Evolutionary conservation across 2,113 vertebrate species (phyloP).

Genomic region (Sporophila hypoxantha): DNA sequence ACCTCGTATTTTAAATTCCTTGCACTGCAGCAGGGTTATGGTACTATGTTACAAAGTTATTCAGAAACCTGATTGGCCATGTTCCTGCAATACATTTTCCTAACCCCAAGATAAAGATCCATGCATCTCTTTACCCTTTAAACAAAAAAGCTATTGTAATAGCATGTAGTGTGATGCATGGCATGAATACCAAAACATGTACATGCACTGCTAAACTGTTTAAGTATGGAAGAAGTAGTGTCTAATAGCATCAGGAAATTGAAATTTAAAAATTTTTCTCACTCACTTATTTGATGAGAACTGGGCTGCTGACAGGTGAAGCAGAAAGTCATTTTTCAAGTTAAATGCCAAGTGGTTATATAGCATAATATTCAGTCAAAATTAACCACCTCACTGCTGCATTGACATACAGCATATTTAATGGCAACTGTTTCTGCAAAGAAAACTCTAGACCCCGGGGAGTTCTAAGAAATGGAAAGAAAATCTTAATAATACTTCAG

Average conservation of each 20-base stretch:
- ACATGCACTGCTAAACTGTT: constrained; percentile 74
- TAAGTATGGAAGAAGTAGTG: constrained; percentile 81
- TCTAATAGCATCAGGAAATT: constrained; percentile 90
- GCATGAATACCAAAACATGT: constrained; percentile 77
- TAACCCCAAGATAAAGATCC: constrained; percentile 82
- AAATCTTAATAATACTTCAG: constrained; percentile 64
- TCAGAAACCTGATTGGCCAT: constrained; percentile 74
- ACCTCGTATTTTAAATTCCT: constrained; percentile 60
- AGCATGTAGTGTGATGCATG: constrained; percentile 69
- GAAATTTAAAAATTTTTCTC: constrained; percentile 86
- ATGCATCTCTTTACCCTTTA: constrained; percentile 77
- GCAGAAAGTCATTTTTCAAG: constrained; percentile 98
- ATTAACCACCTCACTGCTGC: constrained; percentile 89
- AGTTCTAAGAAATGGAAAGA: constrained; percentile 51
- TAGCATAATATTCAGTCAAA: constrained; percentile 94
- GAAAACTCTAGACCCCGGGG: constrained; percentile 64
- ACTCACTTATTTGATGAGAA: constrained; percentile 89
- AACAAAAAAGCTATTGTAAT: constrained; percentile 80
- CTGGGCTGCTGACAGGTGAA: constrained; percentile 89
- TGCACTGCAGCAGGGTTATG: constrained; percentile 55
- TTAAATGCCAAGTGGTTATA: constrained; percentile 98
- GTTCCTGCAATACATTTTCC: constrained; percentile 77
- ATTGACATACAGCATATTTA: constrained; percentile 81
- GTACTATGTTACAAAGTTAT: constrained; percentile 74
- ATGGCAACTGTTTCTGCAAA: constrained; percentile 68